Percentiles rank a stretch among this genome's conserved stretches.
Evolutionary conservation across 2,888 invertebrate species (phyloP).

Genomic region (Euproctis similis): DNA sequence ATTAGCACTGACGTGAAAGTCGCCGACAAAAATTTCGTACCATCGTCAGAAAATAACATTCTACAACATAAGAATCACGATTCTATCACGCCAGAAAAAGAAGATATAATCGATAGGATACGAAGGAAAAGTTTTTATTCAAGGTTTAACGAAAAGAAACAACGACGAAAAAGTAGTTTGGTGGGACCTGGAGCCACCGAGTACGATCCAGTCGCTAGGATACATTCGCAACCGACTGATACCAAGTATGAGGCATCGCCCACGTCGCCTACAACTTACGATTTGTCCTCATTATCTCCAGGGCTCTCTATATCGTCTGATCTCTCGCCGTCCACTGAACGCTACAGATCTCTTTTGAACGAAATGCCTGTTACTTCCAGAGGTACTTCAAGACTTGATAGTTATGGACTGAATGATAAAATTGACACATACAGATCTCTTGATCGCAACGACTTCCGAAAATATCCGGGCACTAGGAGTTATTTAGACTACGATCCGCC

Average conservation of each 20-base stretch:
- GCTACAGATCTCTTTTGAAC: constrained; percentile 54
- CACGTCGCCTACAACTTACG: constrained; percentile 53
- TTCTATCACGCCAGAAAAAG: constrained; percentile 69
- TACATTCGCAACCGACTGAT: constrained; percentile 54
- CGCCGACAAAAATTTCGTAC: constrained; percentile 36
- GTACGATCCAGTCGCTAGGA: constrained; percentile 67
- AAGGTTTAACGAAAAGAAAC: constrained; percentile 89
- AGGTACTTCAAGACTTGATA: constrained; percentile 53
- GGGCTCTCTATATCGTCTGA: constrained; percentile 57
- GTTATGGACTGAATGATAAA: constrained; percentile 58
- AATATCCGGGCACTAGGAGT: constrained; percentile 53
- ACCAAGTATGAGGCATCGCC: constrained; percentile 55
- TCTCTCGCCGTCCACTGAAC: constrained; percentile 60
- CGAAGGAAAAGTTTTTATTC: constrained; percentile 92
- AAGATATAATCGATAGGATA: constrained; percentile 90
- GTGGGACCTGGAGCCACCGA: constrained; percentile 78
- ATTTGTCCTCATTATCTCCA: constrained; percentile 61
- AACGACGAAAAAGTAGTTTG: constrained; percentile 80
- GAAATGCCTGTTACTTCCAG: constrained; percentile 50
- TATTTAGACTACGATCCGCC: constrained; percentile 64
- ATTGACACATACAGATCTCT: constrained; percentile 66
- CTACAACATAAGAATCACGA: constrained; percentile 61
- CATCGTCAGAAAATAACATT: constrained; percentile 40
- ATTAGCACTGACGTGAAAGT: constrained; percentile 41
- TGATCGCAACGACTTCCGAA: constrained; percentile 65